Conservation (phyloP, 2,888 invertebrate genomes). For the Deilephila porcellus region DNA sequence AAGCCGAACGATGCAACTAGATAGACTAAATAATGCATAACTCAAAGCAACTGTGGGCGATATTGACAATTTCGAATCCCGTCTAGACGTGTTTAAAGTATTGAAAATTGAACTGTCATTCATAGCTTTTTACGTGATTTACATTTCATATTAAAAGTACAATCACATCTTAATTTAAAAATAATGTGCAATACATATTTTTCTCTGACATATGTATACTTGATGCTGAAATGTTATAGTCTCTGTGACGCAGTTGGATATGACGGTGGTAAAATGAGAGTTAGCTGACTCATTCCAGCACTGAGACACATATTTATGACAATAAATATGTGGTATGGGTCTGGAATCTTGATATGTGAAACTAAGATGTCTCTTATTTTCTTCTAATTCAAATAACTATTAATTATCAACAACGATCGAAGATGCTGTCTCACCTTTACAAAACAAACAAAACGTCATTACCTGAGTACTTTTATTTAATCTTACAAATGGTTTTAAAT, state of each 20-base stretch:
- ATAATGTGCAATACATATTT: too few species aligned
- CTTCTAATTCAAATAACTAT: too few species aligned
- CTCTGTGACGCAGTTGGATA: too few species aligned
- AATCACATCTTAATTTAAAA: too few species aligned
- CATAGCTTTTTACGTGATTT: not conserved
- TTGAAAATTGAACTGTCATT: slow-evolving; percentile 23
- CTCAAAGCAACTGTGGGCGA: not conserved
- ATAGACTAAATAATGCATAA: slow-evolving; percentile 6
- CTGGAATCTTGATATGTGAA: too few species aligned
- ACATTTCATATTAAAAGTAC: not conserved
- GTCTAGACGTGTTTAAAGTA: slow-evolving; percentile 2
- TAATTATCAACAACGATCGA: not conserved
- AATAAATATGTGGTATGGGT: too few species aligned
- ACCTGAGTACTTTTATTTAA: not conserved
- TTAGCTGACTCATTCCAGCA: too few species aligned
- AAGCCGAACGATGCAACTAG: not conserved
- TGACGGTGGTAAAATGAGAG: too few species aligned
- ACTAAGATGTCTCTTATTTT: too few species aligned
- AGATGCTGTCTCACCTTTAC: not conserved
- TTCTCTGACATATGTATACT: too few species aligned
- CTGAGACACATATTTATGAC: too few species aligned
- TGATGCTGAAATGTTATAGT: too few species aligned
- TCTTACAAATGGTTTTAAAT: slow-evolving; percentile 6
- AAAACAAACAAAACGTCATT: not conserved
- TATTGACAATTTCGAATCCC: slow-evolving; percentile 8